These are phyloP conservation scores for Bombus pascuorum DNA, from an alignment of 1,140 invertebrate genomes.

Conservation along the genomic window DNA sequence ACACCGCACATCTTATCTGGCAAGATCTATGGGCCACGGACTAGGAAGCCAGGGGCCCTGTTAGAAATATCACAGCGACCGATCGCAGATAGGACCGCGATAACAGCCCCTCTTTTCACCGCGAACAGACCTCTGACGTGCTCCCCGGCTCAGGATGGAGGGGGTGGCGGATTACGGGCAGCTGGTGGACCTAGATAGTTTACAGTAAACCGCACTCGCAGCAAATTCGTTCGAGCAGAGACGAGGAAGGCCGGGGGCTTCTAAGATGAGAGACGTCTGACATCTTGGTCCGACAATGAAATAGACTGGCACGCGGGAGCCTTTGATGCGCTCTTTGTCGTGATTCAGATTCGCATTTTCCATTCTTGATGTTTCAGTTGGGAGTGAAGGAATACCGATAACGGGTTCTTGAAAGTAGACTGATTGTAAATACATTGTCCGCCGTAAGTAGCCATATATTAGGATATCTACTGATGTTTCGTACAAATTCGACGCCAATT, in stretches of 20 bases:
- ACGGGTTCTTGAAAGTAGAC: not conserved
- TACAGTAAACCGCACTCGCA: constrained; percentile 70
- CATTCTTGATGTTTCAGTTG: not conserved
- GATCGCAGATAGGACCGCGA: constrained; percentile 77
- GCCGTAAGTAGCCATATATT: too few relatives aligned
- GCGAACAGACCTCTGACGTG: constrained; percentile 55
- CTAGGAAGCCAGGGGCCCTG: constrained; percentile 75
- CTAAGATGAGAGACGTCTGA: constrained; percentile 21
- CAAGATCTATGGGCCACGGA: constrained; percentile 70
- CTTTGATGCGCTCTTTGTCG: constrained; percentile 20
- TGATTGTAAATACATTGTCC: not conserved
- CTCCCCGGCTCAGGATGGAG: constrained; percentile 30
- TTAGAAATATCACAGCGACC: constrained; percentile 78
- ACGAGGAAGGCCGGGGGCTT: not conserved
- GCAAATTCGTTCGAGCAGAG: constrained; percentile 58
- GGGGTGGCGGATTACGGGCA: constrained; percentile 76
- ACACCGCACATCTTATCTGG: constrained; percentile 76
- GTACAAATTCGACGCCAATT: too few relatives aligned
- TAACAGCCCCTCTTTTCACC: constrained; percentile 75
- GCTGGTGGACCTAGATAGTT: constrained; percentile 71
- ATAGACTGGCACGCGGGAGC: constrained; percentile 14
- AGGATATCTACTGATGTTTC: too few relatives aligned
- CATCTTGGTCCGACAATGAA: constrained; percentile 67
- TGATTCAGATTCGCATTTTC: not conserved
- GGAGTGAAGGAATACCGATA: too few relatives aligned